These are phyloP conservation scores for Oscheius sp. DNA, from an alignment of 2,888 invertebrate species.

Conservation along the genomic window DNA sequence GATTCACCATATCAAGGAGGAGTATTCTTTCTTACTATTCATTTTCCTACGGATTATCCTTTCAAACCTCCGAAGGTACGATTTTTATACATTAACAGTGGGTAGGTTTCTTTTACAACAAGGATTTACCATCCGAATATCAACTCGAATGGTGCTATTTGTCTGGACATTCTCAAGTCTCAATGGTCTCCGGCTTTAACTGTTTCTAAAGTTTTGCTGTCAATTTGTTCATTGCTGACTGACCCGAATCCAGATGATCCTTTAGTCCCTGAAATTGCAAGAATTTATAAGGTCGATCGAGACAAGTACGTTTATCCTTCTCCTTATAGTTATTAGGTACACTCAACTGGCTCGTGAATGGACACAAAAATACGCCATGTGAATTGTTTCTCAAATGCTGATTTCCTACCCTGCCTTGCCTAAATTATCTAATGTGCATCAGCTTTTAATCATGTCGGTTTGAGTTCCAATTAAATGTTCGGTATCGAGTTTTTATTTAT, in stretches of 20 bases:
- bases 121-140: conserved; percentile 24
- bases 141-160: conserved; percentile 18
- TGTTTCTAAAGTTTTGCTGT: conserved; percentile 13
- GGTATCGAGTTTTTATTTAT: not conserved
- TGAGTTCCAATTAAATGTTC: not conserved
- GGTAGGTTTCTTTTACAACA: conserved; percentile 12
- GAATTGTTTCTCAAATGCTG: too few species aligned
- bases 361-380: conserved; percentile 20
- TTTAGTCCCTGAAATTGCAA: conserved; percentile 18
- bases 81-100: not conserved
- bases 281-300: conserved; percentile 16
- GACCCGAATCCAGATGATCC: conserved; percentile 22
- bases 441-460: not conserved
- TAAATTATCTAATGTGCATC: not conserved
- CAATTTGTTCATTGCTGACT: conserved; percentile 12
- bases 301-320: not conserved
- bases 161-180: conserved; percentile 15
- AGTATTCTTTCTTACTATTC: conserved; percentile 15
- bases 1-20: conserved; percentile 22
- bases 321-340: not conserved
- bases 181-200: conserved; percentile 21
- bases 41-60: conserved; percentile 21
- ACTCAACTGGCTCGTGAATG: conserved; percentile 14
- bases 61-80: conserved; percentile 19
- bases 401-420: not conserved